A percentile compares a stretch with the other conserved stretches of the same genome.
phyloP scores from a whole-genome alignment of 1,140 invertebrate genomes.

The Euschistus heros region DNA sequence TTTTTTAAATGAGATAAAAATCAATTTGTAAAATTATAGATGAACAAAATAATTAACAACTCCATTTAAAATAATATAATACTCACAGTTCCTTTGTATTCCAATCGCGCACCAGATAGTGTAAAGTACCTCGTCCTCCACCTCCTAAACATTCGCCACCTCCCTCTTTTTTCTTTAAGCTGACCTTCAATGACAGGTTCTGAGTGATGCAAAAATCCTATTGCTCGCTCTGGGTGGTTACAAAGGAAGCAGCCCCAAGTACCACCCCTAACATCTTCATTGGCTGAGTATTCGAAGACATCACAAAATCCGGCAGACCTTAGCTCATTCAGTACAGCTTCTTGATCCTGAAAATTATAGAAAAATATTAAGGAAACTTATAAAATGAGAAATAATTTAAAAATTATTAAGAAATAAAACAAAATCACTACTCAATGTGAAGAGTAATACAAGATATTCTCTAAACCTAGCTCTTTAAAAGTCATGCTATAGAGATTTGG shows the following conservation, averaged over 20 bases:
- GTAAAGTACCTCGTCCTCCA: constrained; percentile 92
- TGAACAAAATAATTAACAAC: background rate
- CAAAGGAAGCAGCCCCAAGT: constrained; percentile 81
- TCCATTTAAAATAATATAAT: constrained; percentile 22
- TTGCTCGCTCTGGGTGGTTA: constrained; percentile 78
- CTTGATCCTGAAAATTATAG: constrained; percentile 56
- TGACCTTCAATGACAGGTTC: constrained; percentile 78
- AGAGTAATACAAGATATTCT: background rate
- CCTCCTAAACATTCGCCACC: constrained; percentile 77
- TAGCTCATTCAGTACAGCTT: constrained; percentile 71
- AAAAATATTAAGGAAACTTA: constrained; percentile 6
- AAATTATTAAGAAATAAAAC: background rate
- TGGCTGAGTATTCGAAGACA: constrained; percentile 65
- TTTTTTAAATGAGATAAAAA: too few relatives aligned
- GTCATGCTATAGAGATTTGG: too few relatives aligned
- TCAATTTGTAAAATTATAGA: too few relatives aligned
- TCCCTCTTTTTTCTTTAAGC: constrained; percentile 88
- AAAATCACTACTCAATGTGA: background rate
- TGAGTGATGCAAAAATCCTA: constrained; percentile 63
- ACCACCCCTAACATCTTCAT: constrained; percentile 38
- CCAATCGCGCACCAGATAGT: constrained; percentile 78
- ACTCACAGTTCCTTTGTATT: constrained; percentile 73
- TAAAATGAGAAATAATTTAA: background rate
- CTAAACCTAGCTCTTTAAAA: too few relatives aligned
- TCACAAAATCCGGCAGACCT: constrained; percentile 81